Evolutionary conservation across 2,113 vertebrate genomes (phyloP), one percentile per base, ranked within the genome.

Genomic region (Lota lota): DNA sequence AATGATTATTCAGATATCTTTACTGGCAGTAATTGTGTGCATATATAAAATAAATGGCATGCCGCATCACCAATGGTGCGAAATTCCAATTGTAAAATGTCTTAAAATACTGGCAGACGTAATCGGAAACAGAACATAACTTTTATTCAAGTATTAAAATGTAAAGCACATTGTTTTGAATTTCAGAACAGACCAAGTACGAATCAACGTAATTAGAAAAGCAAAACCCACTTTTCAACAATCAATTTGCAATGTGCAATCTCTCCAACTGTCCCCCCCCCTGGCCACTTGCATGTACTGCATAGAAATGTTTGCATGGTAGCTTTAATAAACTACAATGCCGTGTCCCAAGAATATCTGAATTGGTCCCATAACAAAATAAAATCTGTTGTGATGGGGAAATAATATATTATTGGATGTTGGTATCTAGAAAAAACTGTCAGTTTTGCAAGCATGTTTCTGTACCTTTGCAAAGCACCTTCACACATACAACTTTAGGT

Each of bases 101-200:
- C 64, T 47, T 64, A 33, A 79, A 19, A 74, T 16, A 89, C 75
- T 73, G 71, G 68, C 60, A 68, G 68, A 82, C 69, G 83, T 72
- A 79, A 66, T 8, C 59, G 64, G 57, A 77, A 83, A 79, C 81
- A 75, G 86, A 93, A 93, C 88, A 87, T 80, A 87, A 88, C 65
- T 81, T 85, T 93, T 92, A 93, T 93, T 93, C 90, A 92, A 92
- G 92, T 93, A 93, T 93, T 92, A 93, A 93, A 93, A 91, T 91
- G 88, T 92, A 91, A 91, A 92, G 88, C 87, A 92, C 90, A 89
- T 84, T 81, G 72, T 88, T 89, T 83, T 80, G 81, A 84, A 87
- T 82, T 87, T 86, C 80, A 90, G 91, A 77, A 82, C 79, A 87
- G 66, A 77, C 80, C 87, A 90, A 88, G 88, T 91, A 91, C 84